Base-by-base conservation (phyloP, 2,113 vertebrate species). In the Rhineura floridana region DNA sequence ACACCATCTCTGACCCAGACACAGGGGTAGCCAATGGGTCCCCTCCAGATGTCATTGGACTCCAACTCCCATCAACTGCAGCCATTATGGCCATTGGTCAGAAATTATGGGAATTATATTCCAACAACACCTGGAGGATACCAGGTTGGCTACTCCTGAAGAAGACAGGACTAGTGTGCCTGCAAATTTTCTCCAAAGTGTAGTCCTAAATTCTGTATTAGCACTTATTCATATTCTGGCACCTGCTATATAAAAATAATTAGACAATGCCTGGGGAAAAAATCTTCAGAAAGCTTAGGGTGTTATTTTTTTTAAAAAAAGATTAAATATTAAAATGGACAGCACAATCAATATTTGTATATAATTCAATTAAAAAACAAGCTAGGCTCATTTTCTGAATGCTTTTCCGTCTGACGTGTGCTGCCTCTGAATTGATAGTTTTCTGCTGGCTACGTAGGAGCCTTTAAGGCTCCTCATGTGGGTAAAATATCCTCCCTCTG, bases 311-410 rank as follows among this genome's bases (percentile, higher is more conserved):
- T 80, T 70, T 12, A 50, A 50, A 19, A 77, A 67, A 90, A 93
- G 77, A 91, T 93, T 92, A 91, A 87, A 88, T 94, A 93, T 80
- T 88, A 78, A 91, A 95, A 95, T 94, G 91, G 94, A 88, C 91
- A 95, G 90, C 65, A 81, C 93, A 88, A 94, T 95, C 94, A 90
- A 90, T 95, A 94, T 93, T 92, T 90, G 87, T 90, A 93, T 48
- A 84, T 87, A 93, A 94, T 95, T 95, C 87, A 93, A 89, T 95
- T 94, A 91, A 94, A 91, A 86, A 88, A 81, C 87, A 81, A 91
- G 86, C 90, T 85, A 69, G 89, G 77, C 77, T 90, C 30, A 50
- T 79, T 91, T 91, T 92, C 91, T 88, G 67, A 0, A 0, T 92
- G 88, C 75, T 92, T 90, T 88, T 84, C 65, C 84, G 83, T 83